Evolutionary conservation across 2,797 vertebrate genomes (phyloP).

Genomic region (Sarcophilus harrisii): DNA sequence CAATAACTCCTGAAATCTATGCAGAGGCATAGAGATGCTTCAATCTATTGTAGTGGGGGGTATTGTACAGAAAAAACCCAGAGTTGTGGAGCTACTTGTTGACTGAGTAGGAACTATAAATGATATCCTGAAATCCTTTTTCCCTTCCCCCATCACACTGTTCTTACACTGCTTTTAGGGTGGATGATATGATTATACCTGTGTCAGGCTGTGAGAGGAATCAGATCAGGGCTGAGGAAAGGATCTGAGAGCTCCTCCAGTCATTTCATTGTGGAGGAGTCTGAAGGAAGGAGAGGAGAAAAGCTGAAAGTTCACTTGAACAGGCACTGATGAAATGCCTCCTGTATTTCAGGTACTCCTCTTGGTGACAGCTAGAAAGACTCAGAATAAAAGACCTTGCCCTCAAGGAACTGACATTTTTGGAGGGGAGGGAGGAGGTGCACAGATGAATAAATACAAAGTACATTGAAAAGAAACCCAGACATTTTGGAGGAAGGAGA

Average conservation of each 20-base stretch:
- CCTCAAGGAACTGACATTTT: neutral
- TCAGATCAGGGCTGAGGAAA: neutral
- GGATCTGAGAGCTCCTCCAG: neutral
- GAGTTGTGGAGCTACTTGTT: neutral
- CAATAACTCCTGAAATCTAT: neutral
- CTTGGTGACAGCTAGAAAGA: neutral
- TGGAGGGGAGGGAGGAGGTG: neutral
- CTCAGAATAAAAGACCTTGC: neutral
- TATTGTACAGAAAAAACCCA: no score
- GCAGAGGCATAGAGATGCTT: neutral
- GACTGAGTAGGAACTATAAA: no score
- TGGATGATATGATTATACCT: neutral
- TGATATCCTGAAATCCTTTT: neutral
- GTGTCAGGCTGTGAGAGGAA: neutral
- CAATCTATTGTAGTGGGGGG: neutral
- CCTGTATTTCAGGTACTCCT: neutral
- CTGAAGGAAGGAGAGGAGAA: no score
- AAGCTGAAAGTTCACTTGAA: neutral
- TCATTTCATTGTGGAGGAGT: slow-evolving; percentile 5
- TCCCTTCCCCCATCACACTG: neutral
- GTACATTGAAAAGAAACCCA: neutral
- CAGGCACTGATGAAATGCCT: neutral
- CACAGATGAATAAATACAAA: neutral
- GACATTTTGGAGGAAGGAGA: neutral
- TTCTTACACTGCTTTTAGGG: neutral